Base-by-base conservation (phyloP, 2,113 vertebrate species). In the Triplophysa siluroides region DNA sequence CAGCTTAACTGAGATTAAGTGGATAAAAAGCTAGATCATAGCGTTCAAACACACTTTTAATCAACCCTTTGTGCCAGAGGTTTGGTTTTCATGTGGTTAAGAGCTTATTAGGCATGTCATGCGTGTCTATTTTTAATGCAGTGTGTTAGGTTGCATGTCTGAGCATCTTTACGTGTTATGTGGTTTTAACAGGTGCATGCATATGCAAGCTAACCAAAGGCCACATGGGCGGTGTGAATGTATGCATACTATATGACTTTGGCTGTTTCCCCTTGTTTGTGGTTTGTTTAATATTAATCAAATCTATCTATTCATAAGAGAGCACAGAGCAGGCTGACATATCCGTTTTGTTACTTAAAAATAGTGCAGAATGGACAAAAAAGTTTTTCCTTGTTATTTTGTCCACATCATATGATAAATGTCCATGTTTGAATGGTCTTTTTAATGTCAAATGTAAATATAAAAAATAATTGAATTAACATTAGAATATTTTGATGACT, bases 11-110 rank as follows among this genome's bases (percentile, higher is more conserved):
- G 21, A 14, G 56, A 38, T 64, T 73, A 80, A 72, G 29, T 47
- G 33, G 38, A 61, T 77, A 74, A 76, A 73, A 79, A 71, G 73
- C n/a, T 41, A 80, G 61, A 75, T 64, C 19, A 29, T 54, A 26
- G 23, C 9, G 14, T 43, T 26, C 56, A 43, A 16, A 38, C 2
- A 12, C 41, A 1, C 47, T 4, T 74, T 47, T 75, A 50, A 43
- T 73, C 21, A 41, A 73, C 70, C 33, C 70, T 60, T 58, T 60
- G 54, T 73, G 52, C 52, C 8, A 41, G n/a, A 10, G 61, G 24
- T 61, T 38, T 56, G 8, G 12, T 50, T 19, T 76, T 14, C 29
- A 13, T 16, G 54, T 41, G 29, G 21, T 47, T 38, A 69, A 67
- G 74, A 67, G 47, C 9, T 8, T 26, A 21, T 65, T 60, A 58